These are phyloP conservation scores for Scaptomyza montana DNA, from an alignment of 1,140 invertebrate species.

Conservation along the genomic window DNA sequence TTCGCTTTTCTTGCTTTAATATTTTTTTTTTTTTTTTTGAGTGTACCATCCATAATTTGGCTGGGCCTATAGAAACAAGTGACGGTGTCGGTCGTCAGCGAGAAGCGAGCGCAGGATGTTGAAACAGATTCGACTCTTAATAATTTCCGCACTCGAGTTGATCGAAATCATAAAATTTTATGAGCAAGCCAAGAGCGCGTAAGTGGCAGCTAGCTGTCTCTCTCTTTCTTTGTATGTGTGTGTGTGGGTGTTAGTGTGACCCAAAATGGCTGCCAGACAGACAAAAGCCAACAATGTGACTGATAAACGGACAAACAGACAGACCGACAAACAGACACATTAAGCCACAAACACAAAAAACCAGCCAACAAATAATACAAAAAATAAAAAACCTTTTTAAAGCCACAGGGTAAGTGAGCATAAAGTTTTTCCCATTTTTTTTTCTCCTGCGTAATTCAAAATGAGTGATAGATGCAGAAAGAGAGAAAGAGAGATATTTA, in stretches of 20 bases:
- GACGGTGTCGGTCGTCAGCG: slow-evolving; percentile 11
- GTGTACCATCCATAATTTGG: slow-evolving; percentile 16
- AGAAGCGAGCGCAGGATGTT: slow-evolving; percentile 58
- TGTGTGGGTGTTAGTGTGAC: slow-evolving; percentile 31
- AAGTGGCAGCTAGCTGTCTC: slow-evolving; percentile 58
- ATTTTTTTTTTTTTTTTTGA: not conserved
- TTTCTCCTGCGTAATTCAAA: slow-evolving; percentile 25
- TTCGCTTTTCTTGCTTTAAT: too few species aligned
- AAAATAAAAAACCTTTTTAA: slow-evolving; percentile 62
- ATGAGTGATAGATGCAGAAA: slow-evolving; percentile 51
- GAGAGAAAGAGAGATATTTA: not conserved
- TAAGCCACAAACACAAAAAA: slow-evolving; percentile 1
- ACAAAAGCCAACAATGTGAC: slow-evolving; percentile 48
- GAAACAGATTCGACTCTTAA: slow-evolving; percentile 83
- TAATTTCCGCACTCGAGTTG: slow-evolving; percentile 83
- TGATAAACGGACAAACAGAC: slow-evolving; percentile 36
- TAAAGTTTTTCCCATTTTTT: slow-evolving; percentile 50
- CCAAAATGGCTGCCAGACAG: slow-evolving; percentile 75
- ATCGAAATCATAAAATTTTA: slow-evolving; percentile 83
- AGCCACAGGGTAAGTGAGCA: slow-evolving; percentile 64
- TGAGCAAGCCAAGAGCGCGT: slow-evolving; percentile 75
- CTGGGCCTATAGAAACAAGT: slow-evolving; percentile 37
- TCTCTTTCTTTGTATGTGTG: slow-evolving; percentile 15
- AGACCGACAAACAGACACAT: slow-evolving; percentile 18
- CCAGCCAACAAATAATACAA: not conserved